phyloP scores from a whole-genome alignment of 2,113 vertebrate genomes.

The Cebidichthys violaceus region DNA sequence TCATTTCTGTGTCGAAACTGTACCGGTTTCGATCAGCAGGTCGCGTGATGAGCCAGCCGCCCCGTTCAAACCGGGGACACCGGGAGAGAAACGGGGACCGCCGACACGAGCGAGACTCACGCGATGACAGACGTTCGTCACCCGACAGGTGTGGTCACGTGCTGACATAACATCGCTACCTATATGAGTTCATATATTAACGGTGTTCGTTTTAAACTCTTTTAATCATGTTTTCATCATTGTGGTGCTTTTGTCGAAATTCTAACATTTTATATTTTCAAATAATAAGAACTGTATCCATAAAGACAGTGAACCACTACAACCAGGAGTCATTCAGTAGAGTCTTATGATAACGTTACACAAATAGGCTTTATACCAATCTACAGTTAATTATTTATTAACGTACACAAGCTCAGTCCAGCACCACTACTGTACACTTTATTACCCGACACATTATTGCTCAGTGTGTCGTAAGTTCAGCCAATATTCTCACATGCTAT shows the following conservation, averaged over 20 bases:
- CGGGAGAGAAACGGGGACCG: constrained; percentile 74
- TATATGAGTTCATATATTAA: neutral
- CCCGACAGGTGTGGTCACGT: constrained; percentile 69
- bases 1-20: neutral
- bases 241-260: no score
- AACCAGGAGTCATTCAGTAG: neutral
- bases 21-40: constrained; percentile 38
- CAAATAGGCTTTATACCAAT: neutral
- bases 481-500: neutral
- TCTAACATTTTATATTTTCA: neutral
- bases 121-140: constrained; percentile 44
- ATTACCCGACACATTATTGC: neutral
- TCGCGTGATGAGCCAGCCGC: constrained; percentile 75
- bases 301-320: neutral
- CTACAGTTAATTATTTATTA: neutral
- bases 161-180: neutral
- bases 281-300: neutral
- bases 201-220: neutral
- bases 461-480: neutral
- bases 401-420: neutral
- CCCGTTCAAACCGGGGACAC: constrained; percentile 68
- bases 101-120: constrained; percentile 44
- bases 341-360: no score
- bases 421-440: neutral
- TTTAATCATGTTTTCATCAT: neutral